Conservation (phyloP, 2,113 vertebrate species). For the Gymnogyps californianus region DNA sequence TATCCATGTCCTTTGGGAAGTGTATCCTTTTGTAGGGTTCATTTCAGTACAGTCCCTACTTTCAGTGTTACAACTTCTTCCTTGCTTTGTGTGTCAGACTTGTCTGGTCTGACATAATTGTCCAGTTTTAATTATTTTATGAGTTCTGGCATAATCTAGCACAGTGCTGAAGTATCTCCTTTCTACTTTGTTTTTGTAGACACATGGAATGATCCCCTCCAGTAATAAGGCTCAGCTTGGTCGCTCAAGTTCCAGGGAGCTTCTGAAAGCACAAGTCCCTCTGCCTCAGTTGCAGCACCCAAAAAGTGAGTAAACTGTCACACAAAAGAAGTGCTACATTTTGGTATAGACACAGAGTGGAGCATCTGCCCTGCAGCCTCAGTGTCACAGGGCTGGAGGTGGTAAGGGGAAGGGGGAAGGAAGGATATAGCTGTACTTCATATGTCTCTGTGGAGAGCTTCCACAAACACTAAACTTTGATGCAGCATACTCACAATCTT, state of each 20-base stretch:
- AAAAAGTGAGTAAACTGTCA: not conserved
- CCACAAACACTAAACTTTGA: fast-evolving
- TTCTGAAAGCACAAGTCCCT: not conserved
- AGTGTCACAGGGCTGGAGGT: not conserved
- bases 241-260: not conserved
- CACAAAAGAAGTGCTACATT: not conserved
- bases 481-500: not conserved
- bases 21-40: not conserved
- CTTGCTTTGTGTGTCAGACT: not conserved
- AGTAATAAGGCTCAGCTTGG: not conserved
- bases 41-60: not conserved
- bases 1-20: not conserved
- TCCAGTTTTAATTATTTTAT: not conserved
- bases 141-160: not conserved
- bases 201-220: not conserved
- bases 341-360: not conserved
- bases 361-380: not conserved
- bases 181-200: not conserved
- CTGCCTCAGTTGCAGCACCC: not conserved
- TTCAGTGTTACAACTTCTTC: not conserved
- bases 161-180: not conserved
- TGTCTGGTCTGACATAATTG: not conserved
- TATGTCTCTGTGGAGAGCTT: not conserved
- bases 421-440: not conserved
- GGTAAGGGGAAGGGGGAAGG: not conserved